phyloP scores from a whole-genome alignment of 2,113 vertebrate genomes.

The Ceyx margarethae region DNA sequence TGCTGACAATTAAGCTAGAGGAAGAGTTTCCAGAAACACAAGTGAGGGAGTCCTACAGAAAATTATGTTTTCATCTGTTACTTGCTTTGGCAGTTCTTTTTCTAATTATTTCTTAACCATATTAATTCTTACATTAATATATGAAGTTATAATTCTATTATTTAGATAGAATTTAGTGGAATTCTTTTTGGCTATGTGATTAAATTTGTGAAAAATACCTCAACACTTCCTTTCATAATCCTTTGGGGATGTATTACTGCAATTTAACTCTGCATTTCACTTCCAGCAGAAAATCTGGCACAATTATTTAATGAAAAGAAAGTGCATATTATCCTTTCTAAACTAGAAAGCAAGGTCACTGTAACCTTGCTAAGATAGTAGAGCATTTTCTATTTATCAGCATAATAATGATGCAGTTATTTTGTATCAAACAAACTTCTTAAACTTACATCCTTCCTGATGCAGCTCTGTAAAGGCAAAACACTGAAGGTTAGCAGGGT shows the following conservation, averaged over 20 bases:
- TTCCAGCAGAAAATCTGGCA: not conserved
- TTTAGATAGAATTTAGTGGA: not conserved
- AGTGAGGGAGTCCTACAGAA: not conserved
- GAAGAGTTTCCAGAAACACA: not conserved
- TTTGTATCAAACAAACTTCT: not conserved
- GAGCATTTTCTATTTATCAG: conserved; percentile 2
- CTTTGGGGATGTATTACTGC: not conserved
- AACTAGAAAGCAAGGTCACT: not conserved
- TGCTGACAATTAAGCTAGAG: not conserved
- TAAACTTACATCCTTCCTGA: not conserved
- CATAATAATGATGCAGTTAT: not conserved
- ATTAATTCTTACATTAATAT: not conserved
- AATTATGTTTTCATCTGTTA: not conserved
- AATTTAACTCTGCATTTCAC: not conserved
- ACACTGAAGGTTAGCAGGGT: not conserved
- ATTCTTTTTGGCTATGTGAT: not conserved
- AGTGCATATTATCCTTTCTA: not conserved
- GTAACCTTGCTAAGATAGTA: not conserved
- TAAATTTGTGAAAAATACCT: not conserved
- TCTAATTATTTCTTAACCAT: not conserved
- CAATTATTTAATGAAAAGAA: not conserved
- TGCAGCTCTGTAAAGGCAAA: not conserved
- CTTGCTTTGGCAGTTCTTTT: not conserved
- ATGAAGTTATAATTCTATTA: not conserved
- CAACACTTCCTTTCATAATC: not conserved